Base-by-base conservation (phyloP, 2,888 invertebrate species). In the Odontomyia ornata region DNA sequence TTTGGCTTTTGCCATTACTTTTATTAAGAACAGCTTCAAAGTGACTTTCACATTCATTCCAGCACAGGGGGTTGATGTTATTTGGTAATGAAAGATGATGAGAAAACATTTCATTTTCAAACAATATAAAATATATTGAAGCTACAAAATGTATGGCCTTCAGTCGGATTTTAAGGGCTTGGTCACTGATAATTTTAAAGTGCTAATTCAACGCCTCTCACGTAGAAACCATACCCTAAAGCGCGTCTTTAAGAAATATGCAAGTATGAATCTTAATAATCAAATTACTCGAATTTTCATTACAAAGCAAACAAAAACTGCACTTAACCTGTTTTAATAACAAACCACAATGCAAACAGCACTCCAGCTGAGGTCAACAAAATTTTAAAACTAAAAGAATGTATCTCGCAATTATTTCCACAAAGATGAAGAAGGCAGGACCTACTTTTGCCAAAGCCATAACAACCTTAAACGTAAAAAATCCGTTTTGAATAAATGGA, bases 1-100 rank as follows among this genome's bases (percentile, higher is more conserved):
- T 27, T 64, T 64, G 64, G 64, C 64, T 30, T 60, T 15, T n/a
- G 30, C 30, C 30, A 23, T 28, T 64, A 64, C 28, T 15, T 64
- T 64, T 64, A 64, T 28, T 11, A 28, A 64, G n/a, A 3, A 52
- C 52, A 52, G 3, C 15, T 15, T n/a, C 52, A 15, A 52, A 4
- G 15, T 52, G 52, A 4, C 36, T 15, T 52, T 18, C 13, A 15
- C 7, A 15, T 15, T 52, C 15, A 18, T 18, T 52, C 7, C 7
- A 18, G 52, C 18, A 15, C 52, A 52, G 4, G 52, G 15, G 18
- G 52, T n/a, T 52, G 7, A 52, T 52, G 15, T 15, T 18, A 52
- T 52, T 52, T 52, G 52, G n/a, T 52, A 52, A 52, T 52, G 52
- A 52, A 52, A 15, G 9, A 36, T 3, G 36, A 36, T 36, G 36